phyloP scores from a whole-genome alignment of 2,888 invertebrate genomes.

The Cataglyphis cursor region DNA sequence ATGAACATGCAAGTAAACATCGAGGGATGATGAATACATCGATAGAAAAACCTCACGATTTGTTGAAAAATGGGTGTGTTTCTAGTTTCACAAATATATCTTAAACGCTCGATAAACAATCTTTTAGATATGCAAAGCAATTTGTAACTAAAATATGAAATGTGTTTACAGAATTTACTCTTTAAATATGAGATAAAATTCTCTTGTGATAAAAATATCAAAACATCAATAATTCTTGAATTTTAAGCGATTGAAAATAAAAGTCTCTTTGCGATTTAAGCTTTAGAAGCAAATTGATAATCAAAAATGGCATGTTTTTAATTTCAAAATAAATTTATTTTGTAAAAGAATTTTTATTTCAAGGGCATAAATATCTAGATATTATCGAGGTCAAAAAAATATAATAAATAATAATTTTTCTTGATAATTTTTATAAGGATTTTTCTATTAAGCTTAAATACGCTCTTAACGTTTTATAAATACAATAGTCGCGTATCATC shows the following conservation, averaged over 20 bases:
- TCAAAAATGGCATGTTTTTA: neutral
- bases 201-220: neutral
- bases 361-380: neutral
- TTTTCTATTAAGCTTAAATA: neutral
- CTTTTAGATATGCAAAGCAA: neutral
- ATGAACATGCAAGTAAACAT: slow-evolving; percentile 30
- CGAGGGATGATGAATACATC: slow-evolving; percentile 1
- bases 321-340: neutral
- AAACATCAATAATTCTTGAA: neutral
- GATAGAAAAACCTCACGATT: neutral
- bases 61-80: neutral
- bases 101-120: neutral
- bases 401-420: neutral
- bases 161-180: neutral
- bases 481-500: neutral
- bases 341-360: neutral
- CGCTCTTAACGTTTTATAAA: neutral
- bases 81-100: slow-evolving; percentile 22
- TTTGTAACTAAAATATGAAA: neutral
- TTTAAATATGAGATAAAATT: neutral
- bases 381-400: neutral
- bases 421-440: neutral
- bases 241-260: neutral
- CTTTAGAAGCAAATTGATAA: neutral
- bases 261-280: neutral